Evolutionary conservation across 2,113 vertebrate genomes (phyloP).

Genomic region (Prochilodus magdalenae): DNA sequence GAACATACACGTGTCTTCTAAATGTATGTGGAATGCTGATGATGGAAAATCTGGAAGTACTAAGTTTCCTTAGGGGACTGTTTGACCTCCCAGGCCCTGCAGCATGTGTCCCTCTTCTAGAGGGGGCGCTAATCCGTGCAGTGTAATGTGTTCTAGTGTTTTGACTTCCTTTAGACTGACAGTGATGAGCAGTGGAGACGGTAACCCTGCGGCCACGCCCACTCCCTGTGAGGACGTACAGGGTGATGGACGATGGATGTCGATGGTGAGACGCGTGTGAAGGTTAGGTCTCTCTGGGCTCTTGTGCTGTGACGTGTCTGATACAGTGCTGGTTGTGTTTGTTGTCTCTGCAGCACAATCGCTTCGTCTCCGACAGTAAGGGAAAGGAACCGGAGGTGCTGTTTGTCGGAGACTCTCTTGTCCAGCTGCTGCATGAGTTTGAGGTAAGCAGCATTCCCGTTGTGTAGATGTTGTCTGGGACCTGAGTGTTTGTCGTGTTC

Average conservation of each 20-base stretch:
- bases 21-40: too few relatives aligned
- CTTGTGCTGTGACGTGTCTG: not conserved
- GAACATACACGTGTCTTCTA: too few relatives aligned
- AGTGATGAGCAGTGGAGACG: constrained; percentile 80
- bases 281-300: not conserved
- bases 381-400: constrained; percentile 89
- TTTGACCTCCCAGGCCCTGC: too few relatives aligned
- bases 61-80: too few relatives aligned
- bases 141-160: not conserved
- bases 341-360: constrained; percentile 80
- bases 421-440: constrained; percentile 89
- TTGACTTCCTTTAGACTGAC: constrained; percentile 31
- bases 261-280: constrained; percentile 77
- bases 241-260: constrained; percentile 90
- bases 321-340: not conserved
- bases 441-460: constrained; percentile 81
- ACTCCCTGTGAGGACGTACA: constrained; percentile 80
- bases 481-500: too few relatives aligned
- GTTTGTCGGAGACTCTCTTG: constrained; percentile 87
- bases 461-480: too few relatives aligned
- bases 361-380: constrained; percentile 87
- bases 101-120: too few relatives aligned
- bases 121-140: not conserved
- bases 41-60: too few relatives aligned
- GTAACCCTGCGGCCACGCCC: constrained; percentile 87